Conservation (phyloP, 2,797 vertebrate genomes). For the Tapera naevia region DNA sequence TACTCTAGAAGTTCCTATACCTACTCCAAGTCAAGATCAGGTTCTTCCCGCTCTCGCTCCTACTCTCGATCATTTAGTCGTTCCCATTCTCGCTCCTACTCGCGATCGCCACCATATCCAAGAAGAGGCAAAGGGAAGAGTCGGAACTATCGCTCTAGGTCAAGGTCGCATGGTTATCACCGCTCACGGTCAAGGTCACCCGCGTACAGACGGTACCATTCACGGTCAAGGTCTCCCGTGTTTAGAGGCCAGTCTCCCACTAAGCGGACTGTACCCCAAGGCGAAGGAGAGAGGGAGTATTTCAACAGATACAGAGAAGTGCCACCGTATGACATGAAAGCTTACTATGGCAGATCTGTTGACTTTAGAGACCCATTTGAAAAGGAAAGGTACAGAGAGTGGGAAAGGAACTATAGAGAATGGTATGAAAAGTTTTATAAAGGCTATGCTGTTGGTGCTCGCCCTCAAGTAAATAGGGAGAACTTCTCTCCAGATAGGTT, state of each 20-base stretch:
- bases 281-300: conserved; percentile 84
- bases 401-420: conserved; percentile 91
- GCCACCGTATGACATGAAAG: conserved; percentile 82
- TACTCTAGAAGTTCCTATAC: conserved; percentile 88
- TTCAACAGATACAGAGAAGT: conserved; percentile 82
- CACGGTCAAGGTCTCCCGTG: conserved; percentile 85
- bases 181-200: conserved; percentile 89
- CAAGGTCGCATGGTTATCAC: conserved; percentile 88
- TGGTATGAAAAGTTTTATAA: conserved; percentile 95
- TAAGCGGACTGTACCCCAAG: conserved; percentile 78
- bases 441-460: conserved; percentile 80
- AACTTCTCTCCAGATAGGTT: conserved; percentile 82
- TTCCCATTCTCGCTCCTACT: conserved; percentile 91
- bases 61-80: conserved; percentile 86
- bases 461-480: conserved; percentile 82
- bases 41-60: conserved; percentile 84
- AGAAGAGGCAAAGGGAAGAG: conserved; percentile 82
- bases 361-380: conserved; percentile 88
- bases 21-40: conserved; percentile 90
- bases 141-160: conserved; percentile 84
- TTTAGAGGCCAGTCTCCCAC: conserved; percentile 82
- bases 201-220: conserved; percentile 82
- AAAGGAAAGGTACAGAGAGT: conserved; percentile 87
- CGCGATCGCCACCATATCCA: conserved; percentile 84
- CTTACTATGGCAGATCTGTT: conserved; percentile 81